Evolutionary conservation across 2,888 invertebrate genomes (phyloP).

Genomic region (Zaprionus lineosus): DNA sequence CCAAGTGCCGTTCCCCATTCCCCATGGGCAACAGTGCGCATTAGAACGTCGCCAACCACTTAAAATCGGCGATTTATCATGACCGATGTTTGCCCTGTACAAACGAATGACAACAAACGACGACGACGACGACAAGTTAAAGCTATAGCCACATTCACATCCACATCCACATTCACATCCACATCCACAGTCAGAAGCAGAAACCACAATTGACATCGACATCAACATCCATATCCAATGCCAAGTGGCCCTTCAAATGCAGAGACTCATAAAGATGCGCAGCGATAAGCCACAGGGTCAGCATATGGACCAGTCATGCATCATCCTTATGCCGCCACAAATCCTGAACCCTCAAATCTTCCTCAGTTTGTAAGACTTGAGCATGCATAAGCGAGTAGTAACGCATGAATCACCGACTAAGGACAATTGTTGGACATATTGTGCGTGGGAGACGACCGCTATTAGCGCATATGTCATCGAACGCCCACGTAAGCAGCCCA

Average conservation of each 20-base stretch:
- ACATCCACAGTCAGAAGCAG: conserved; percentile 21
- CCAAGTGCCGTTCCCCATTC: conserved; percentile 5
- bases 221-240: conserved; percentile 30
- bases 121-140: conserved; percentile 39
- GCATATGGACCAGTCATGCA: conserved; percentile 56
- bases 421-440: conserved; percentile 23
- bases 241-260: conserved; percentile 55
- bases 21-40: conserved; percentile 34
- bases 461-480: conserved; percentile 72
- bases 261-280: conserved; percentile 62
- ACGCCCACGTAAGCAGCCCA: conserved; percentile 60
- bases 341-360: conserved; percentile 39
- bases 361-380: conserved; percentile 15
- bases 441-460: conserved; percentile 62
- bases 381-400: conserved; percentile 65
- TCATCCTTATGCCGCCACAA: conserved; percentile 59
- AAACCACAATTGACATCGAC: conserved; percentile 16
- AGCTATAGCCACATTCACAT: no score
- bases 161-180: conserved; percentile 3
- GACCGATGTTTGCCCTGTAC: conserved; percentile 57
- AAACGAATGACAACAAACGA: conserved; percentile 42
- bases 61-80: conserved; percentile 73
- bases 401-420: conserved; percentile 61
- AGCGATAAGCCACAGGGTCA: conserved; percentile 54
- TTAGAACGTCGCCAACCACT: conserved; percentile 64